Base-by-base conservation (phyloP, 1,140 invertebrate genomes). In the Drosophila varians region DNA sequence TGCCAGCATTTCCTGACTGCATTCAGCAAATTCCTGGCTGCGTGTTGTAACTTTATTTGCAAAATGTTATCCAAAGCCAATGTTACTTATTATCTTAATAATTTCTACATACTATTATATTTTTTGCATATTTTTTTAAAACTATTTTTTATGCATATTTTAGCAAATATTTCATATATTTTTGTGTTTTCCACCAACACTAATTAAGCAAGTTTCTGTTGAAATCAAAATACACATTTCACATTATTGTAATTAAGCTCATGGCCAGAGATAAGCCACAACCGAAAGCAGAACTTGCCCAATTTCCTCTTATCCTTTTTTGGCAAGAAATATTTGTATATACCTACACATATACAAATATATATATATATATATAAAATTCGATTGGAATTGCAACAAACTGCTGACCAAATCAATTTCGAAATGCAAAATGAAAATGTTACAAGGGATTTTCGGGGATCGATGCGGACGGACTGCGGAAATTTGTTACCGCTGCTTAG, bases 361-460 rank as follows among this genome's bases (percentile, higher is more conserved):
- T n/a, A n/a, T n/a, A n/a, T 3, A 3, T 42, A 28, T 66, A 11
- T 21, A 53, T 65, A 42, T 25, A 9, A 34, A 62, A 36, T 65
- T 68, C 28, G 38, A 68, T 66, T 31, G 46, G 7, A 66, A 66
- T 36, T 42, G 64, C 64, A 53, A 43, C 73, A 77, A 65, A 77
- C 49, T 77, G 74, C 74, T 77, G 74, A 77, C 74, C 74, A 77
- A 77, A 77, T 77, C 74, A 77, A 72, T 77, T 77, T 77, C 54
- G 38, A 40, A 66, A 64, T 75, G 46, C 45, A 76, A 76, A 70
- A 76, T 76, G 73, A 60, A 76, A 76, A 76, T 53, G 61, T 55
- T 70, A 34, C 36, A 47, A 47, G 40, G 53, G 58, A 57, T 77
- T 71, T 51, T 62, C 48, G 55, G 73, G 28, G 46, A 65, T 73